Evolutionary conservation across 2,888 invertebrate genomes (phyloP).

Genomic region (Rotaria sp.): DNA sequence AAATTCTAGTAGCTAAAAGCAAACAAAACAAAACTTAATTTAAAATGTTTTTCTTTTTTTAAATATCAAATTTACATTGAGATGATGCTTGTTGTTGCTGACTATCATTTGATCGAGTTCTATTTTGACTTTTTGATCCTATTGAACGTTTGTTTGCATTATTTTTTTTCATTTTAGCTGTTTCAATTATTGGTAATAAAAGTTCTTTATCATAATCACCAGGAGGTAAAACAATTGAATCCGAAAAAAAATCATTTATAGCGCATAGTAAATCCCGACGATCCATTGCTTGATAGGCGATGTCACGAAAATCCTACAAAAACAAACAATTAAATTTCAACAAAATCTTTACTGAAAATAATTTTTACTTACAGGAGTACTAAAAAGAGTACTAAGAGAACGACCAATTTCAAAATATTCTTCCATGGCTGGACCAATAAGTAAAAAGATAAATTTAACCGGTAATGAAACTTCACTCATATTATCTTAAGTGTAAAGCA

Average conservation of each 20-base stretch:
- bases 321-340: background rate
- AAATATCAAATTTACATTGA: background rate
- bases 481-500: background rate
- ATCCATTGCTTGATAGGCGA: constrained; percentile 39
- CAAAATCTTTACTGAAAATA: background rate
- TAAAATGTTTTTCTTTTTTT: too few relatives aligned
- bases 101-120: background rate
- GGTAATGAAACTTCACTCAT: constrained; percentile 66
- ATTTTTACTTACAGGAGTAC: constrained; percentile 64
- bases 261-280: constrained; percentile 37
- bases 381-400: constrained; percentile 88
- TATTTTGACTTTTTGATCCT: background rate
- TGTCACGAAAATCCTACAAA: constrained; percentile 30
- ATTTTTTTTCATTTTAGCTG: constrained; percentile 24
- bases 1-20: background rate
- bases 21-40: background rate
- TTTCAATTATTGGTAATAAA: constrained; percentile 35
- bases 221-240: constrained; percentile 31
- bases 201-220: constrained; percentile 38
- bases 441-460: constrained; percentile 81
- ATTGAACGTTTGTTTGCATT: background rate
- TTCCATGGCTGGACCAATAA: constrained; percentile 70
- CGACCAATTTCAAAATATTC: constrained; percentile 85
- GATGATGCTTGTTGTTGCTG: background rate
- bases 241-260: constrained; percentile 30